A percentile compares a stretch with the other conserved stretches of the same genome.
These are phyloP conservation scores for Toxostoma redivivum DNA, from an alignment of 2,113 vertebrate genomes.

Conservation along the genomic window DNA sequence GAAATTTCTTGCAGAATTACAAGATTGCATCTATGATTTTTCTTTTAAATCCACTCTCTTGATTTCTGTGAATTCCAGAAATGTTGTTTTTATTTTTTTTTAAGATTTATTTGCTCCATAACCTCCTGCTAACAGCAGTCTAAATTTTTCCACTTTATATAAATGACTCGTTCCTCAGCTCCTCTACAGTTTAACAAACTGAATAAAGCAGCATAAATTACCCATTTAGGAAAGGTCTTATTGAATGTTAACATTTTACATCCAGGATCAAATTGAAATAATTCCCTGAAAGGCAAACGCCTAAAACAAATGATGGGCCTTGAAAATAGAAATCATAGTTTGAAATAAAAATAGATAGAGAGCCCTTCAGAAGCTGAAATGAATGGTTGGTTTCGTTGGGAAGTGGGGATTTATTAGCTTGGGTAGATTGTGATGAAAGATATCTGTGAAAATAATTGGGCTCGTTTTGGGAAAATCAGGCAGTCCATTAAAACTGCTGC, in stretches of 20 bases:
- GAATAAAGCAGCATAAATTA: not conserved
- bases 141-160: not conserved
- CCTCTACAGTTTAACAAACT: not conserved
- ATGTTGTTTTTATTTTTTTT: not conserved
- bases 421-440: not conserved
- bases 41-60: not conserved
- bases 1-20: not conserved
- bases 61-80: not conserved
- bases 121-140: not conserved
- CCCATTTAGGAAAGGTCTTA: not conserved
- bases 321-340: not conserved
- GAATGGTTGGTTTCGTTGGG: not conserved
- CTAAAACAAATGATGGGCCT: not conserved
- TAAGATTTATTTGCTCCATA: not conserved
- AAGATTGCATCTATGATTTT: not conserved
- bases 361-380: not conserved
- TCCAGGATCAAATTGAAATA: not conserved
- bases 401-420: constrained; percentile 16
- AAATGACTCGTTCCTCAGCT: not conserved
- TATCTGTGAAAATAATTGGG: constrained; percentile 45
- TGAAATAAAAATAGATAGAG: constrained; percentile 7
- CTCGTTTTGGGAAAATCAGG: constrained; percentile 2
- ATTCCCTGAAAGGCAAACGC: constrained; percentile 10
- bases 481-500: not conserved
- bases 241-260: not conserved